Evolutionary conservation across 2,888 invertebrate species (phyloP), one percentile per base, ranked within the genome.

Genomic region (Cantharis lateralis): DNA sequence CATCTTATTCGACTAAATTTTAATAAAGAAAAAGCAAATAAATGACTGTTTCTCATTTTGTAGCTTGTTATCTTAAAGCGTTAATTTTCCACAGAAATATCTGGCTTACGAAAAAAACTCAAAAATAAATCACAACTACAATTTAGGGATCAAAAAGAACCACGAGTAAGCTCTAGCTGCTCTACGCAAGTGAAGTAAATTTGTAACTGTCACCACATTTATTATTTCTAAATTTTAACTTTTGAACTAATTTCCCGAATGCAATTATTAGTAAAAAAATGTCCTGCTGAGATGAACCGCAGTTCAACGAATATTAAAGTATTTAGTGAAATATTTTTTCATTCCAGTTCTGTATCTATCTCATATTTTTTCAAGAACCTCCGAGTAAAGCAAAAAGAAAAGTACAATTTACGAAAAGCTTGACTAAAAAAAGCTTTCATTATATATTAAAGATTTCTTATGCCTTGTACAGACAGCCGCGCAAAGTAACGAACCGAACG

Each of bases 81-180:
- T 15, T 66, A 66, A 66, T 66, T 66, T 66, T 16, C 9, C 64
- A 24, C 48, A 48, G 48, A 48, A 48, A 48, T 48, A 48, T 48
- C 64, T n/a, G 64, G 24, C 64, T 66, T 66, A 20, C 11, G 64
- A 13, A 66, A 66, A 24, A 66, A 66, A 66, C 64, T 66, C 18
- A 66, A 66, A 66, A 66, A 66, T 66, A 66, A 66, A 66, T 66
- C 64, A 66, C 64, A 66, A 66, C 64, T 66, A 66, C 64, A 66
- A 20, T 66, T 66, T 66, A 66, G n/a, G 64, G 64, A 66, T 66
- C 64, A 66, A 66, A 18, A 66, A 10, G 24, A n/a, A 66, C 18
- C 64, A n/a, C 24, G 18, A 18, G 18, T 66, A 20, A 66, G 18
- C 20, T 20, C 24, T 20, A n/a, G 7, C 18, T 20, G 64, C n/a